Conservation (phyloP, 2,113 vertebrate species). For the Ranitomeya imitator region DNA sequence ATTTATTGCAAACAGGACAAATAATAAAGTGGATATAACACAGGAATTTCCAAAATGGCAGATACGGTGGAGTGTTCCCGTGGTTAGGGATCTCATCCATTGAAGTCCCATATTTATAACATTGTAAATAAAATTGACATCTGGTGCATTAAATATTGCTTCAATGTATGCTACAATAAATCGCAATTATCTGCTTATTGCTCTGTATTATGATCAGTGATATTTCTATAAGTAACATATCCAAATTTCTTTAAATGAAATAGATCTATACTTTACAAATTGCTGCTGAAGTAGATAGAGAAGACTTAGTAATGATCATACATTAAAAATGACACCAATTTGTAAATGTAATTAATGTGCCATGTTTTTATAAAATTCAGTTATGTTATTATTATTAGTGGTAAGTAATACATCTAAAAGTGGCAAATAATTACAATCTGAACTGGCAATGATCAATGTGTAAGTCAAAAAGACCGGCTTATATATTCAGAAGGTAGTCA, state of each 20-base stretch:
- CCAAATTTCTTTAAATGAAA: background rate
- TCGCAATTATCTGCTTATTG: background rate
- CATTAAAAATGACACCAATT: slow-evolving; percentile 10
- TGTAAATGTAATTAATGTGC: slow-evolving; percentile 12
- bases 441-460: background rate
- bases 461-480: background rate
- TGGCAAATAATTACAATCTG: background rate
- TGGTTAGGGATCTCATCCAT: too few species aligned
- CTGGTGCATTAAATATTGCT: background rate
- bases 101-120: too few species aligned
- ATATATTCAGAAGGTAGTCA: too few species aligned
- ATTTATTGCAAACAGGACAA: too few species aligned
- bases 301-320: slow-evolving; percentile 35
- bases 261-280: background rate
- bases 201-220: background rate
- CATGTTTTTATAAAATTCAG: slow-evolving; percentile 7
- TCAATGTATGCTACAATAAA: background rate
- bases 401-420: background rate
- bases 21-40: too few species aligned
- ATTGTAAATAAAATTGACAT: background rate
- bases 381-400: background rate
- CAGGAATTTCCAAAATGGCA: too few species aligned
- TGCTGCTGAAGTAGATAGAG: background rate
- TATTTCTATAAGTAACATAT: background rate
- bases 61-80: too few species aligned